Percentiles rank a stretch among this genome's conserved stretches.
phyloP scores from a whole-genome alignment of 92 coral and sea anemone species.

The Pocillopora grandis region DNA sequence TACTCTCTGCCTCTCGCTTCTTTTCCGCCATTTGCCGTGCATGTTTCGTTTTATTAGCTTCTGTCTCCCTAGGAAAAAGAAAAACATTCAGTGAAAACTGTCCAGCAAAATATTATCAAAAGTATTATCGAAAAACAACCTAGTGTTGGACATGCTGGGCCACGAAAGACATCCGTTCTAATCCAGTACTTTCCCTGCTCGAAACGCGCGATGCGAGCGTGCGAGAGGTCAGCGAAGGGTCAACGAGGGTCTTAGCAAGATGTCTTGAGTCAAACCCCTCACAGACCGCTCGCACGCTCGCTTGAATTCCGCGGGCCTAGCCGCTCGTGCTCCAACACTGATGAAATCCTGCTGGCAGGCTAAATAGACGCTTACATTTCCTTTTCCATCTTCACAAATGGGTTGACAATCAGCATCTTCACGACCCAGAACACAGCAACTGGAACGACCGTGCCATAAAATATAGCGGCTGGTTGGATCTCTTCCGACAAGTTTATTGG shows the following conservation, averaged over 20 bases:
- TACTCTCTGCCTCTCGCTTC: slow-evolving; percentile 75
- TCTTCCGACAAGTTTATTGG: slow-evolving; percentile 85
- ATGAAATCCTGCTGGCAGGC: background rate
- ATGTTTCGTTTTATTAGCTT: slow-evolving; percentile 73
- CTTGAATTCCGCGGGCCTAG: too few species aligned
- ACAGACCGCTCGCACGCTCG: too few species aligned
- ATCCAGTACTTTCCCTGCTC: too few species aligned
- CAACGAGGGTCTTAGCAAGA: too few species aligned
- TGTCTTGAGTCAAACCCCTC: too few species aligned
- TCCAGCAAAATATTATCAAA: background rate
- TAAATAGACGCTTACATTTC: slow-evolving; percentile 61
- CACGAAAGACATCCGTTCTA: too few species aligned
- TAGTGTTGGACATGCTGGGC: too few species aligned
- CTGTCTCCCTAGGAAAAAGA: slow-evolving; percentile 64
- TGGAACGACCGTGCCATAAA: slow-evolving; percentile 91
- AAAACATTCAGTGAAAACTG: background rate
- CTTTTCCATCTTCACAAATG: slow-evolving; percentile 84
- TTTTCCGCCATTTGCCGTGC: slow-evolving; percentile 84
- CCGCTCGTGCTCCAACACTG: background rate
- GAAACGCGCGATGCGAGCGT: too few species aligned
- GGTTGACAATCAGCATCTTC: slow-evolving; percentile 76
- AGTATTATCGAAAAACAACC: background rate
- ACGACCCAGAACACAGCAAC: slow-evolving; percentile 78
- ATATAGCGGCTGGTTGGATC: slow-evolving; percentile 82
- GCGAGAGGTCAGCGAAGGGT: too few species aligned